Base-by-base conservation (phyloP, 1,140 invertebrate species). In the Mamestra configurata region DNA sequence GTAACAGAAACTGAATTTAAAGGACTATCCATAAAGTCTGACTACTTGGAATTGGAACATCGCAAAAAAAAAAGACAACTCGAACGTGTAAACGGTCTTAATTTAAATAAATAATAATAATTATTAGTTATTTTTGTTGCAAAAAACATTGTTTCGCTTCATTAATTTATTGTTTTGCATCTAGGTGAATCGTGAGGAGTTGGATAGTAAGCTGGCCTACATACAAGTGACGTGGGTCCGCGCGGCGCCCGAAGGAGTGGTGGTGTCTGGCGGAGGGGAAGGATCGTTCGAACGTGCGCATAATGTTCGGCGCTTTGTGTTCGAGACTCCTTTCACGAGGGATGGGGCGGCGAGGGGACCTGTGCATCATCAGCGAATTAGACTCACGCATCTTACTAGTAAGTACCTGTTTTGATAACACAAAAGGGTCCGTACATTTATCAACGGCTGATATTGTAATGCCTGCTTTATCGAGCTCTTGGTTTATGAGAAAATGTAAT, bases 291-390 rank as follows among this genome's bases (percentile, higher is more conserved):
- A 94, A 57, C 96, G 97, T 51, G 98, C 97, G 90, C 98, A 99
- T 89, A 98, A 99, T 91, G 96, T 99, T 20, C 96, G 96, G 66
- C 96, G 96, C 59, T 99, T 99, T 88, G 98, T 99, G 96, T 99
- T 97, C 93, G 98, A 99, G 93, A 99, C 98, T 13, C 98, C 98
- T 0, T 99, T 99, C 90, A 99, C 98, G 0, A 96, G 97, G 88
- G 97, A 97, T 77, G 98, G 98, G 1, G 96, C 96, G 86, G 96
- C 97, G 0, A 96, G 97, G 40, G 98, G 98, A 1, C 97, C 96
- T 82, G 97, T 98, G 0, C 97, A 98, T 87, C 97, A 99, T 82
- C 98, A 99, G 92, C 97, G 97, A 96, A 98, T 99, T 90, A 94
- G 98, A 75, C 96, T 98, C 84, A 98, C 98, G 0, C 97, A 98